Evolutionary conservation across 53 echinoderm and acorn worm species (phyloP), one percentile per base, ranked within the genome.

Genomic region (Zoroaster sp.): DNA sequence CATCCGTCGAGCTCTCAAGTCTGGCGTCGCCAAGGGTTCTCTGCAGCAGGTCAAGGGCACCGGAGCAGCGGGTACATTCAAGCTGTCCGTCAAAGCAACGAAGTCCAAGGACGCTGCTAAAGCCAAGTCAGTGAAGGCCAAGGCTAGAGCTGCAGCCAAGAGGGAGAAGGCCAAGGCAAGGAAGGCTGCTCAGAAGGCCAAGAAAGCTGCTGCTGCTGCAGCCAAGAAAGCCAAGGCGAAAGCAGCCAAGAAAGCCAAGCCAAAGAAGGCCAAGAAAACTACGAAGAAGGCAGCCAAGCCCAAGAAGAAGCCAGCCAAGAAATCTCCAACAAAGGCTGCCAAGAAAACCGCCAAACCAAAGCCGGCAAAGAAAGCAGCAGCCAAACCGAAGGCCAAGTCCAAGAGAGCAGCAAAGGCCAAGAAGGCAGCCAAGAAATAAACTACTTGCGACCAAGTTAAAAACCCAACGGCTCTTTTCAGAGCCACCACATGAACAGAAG

Each of bases 381-480:
- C 89, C 77, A 77, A 77, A 17, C 49, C 77, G 8, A 77, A 77
- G 77, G 47, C n/a, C n/a, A n/a, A n/a, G n/a, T n/a, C 77, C 14
- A 77, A 77, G 77, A 77, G 47, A 14, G 76, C 14, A 9, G 43
- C 28, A 54, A 21, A 73, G 3, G 71, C 89, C 51, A 90, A 75
- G 82, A 89, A 72, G 78, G 74, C 81, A n/a, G 94, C 88, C 80
- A 94, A 94, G 94, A 88, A 89, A 59, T 80, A 79, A 83, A 39
- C 75, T 1, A 12, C 53, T 54, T 35, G 30, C 67, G 8, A 7
- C 34, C 13, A 17, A 35, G 14, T 51, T 15, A n/a, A 79, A 90
- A 76, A 85, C n/a, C 90, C 87, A 94, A 89, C 94, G 94, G 94
- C 94, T 94, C 94, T 94, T 92, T 92, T 94, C 87, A 94, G 94